These are phyloP conservation scores for Odontocolon sp. DNA, from an alignment of 2,888 invertebrate species.

Conservation along the genomic window DNA sequence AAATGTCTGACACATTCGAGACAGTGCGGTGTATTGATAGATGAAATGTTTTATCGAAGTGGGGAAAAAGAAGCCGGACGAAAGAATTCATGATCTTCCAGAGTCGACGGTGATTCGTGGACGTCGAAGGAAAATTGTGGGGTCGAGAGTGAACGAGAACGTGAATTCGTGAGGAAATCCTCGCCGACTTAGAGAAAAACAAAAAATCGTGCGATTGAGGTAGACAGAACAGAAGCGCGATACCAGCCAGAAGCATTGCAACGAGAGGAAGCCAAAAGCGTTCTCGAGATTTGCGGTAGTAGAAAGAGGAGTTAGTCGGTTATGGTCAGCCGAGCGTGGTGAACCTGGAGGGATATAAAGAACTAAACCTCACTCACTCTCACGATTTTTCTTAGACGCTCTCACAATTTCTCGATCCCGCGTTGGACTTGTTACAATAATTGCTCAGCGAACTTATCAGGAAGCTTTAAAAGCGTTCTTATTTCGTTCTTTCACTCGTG, in stretches of 20 bases:
- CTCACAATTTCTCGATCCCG: slow-evolving; percentile 15
- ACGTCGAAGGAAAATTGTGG: slow-evolving; percentile 38
- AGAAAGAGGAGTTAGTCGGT: slow-evolving; percentile 59
- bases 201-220: slow-evolving; percentile 6
- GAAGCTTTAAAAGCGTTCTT: neutral
- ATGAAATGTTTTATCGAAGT: no score
- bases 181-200: slow-evolving; percentile 30
- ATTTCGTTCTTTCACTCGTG: neutral
- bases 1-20: neutral
- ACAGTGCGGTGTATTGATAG: neutral
- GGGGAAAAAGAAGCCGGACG: slow-evolving; percentile 1
- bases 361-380: slow-evolving; percentile 31
- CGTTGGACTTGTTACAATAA: slow-evolving; percentile 55
- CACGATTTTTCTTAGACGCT: slow-evolving; percentile 18
- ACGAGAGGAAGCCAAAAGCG: slow-evolving; percentile 54
- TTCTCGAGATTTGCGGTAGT: slow-evolving; percentile 55
- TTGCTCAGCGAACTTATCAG: slow-evolving; percentile 50
- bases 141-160: slow-evolving; percentile 26
- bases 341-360: slow-evolving; percentile 46
- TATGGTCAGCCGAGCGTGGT: slow-evolving; percentile 59
- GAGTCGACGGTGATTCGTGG: slow-evolving; percentile 14
- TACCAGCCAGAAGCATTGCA: slow-evolving; percentile 40
- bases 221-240: slow-evolving; percentile 2
- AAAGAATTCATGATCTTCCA: neutral
- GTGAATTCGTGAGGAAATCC: slow-evolving; percentile 9